Conservation (phyloP, 2,113 vertebrate species). For the Sciurus niger region DNA sequence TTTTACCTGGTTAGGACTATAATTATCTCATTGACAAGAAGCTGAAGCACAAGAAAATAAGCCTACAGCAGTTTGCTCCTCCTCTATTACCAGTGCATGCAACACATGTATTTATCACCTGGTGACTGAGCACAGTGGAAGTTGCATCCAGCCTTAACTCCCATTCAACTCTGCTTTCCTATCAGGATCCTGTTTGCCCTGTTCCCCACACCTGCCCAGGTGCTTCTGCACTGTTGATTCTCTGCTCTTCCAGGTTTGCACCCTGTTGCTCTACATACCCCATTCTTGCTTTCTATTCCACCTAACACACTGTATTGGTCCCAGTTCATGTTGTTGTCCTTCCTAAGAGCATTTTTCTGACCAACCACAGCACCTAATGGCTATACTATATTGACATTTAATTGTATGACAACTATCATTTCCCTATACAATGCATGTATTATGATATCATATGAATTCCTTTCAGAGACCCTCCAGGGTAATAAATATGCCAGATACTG, state of each 20-base stretch:
- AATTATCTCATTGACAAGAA: constrained; percentile 48
- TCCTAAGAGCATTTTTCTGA: neutral
- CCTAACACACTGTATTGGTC: neutral
- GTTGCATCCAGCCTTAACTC: neutral
- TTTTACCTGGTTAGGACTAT: neutral
- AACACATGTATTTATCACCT: neutral
- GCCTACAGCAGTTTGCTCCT: neutral
- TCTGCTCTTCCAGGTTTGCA: constrained; percentile 1
- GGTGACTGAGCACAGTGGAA: neutral
- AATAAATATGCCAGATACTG: constrained; percentile 41
- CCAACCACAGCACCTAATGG: neutral
- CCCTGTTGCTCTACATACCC: too few species aligned
- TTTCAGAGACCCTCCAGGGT: neutral
- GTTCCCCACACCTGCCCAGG: too few species aligned
- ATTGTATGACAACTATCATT: neutral
- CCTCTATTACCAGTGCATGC: neutral
- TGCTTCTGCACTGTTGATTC: neutral
- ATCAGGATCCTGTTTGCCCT: neutral
- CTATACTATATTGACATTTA: neutral
- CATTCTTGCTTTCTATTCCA: neutral
- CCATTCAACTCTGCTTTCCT: neutral
- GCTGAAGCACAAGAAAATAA: neutral
- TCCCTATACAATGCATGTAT: constrained; percentile 1
- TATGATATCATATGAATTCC: constrained; percentile 20
- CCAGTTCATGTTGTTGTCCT: neutral